Evolutionary conservation across 2,888 invertebrate genomes (phyloP).

Genomic region (Trichogramma dendrolimi): DNA sequence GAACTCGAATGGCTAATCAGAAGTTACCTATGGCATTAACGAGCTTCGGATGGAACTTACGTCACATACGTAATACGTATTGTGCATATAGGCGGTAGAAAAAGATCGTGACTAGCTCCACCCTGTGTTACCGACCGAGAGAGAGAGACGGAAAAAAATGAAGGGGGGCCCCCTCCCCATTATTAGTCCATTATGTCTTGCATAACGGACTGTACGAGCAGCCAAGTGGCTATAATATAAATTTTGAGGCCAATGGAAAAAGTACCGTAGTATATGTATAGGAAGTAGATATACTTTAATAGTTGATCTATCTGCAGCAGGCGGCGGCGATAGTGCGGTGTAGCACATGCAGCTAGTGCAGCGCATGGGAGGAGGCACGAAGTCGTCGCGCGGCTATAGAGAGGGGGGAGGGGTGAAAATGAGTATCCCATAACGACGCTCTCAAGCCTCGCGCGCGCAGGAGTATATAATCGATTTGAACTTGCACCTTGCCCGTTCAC

Average conservation of each 20-base stretch:
- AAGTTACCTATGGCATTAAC: slow-evolving; percentile 26
- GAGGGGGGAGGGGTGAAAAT: slow-evolving; percentile 38
- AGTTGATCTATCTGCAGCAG: too few species aligned
- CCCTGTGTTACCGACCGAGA: slow-evolving; percentile 45
- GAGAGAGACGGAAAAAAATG: slow-evolving; percentile 27
- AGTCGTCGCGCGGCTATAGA: slow-evolving; percentile 36
- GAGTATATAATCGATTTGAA: slow-evolving; percentile 41
- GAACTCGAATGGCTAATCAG: too few species aligned
- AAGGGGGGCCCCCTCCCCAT: slow-evolving; percentile 40
- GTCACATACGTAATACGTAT: slow-evolving; percentile 36
- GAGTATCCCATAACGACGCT: slow-evolving; percentile 24
- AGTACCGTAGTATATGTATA: neutral
- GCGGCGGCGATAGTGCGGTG: too few species aligned
- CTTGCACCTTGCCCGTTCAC: slow-evolving; percentile 38
- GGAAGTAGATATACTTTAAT: neutral
- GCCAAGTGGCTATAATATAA: neutral
- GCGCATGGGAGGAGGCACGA: slow-evolving; percentile 26
- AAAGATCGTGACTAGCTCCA: slow-evolving; percentile 49
- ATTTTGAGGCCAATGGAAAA: neutral
- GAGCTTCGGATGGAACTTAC: slow-evolving; percentile 46
- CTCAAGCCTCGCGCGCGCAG: slow-evolving; percentile 12
- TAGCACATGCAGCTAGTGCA: slow-evolving; percentile 14
- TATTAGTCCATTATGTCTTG: slow-evolving; percentile 51
- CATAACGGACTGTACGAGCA: slow-evolving; percentile 40
- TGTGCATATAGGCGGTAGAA: slow-evolving; percentile 21